Evolutionary conservation across 2,888 invertebrate genomes (phyloP), one percentile per base, ranked within the genome.

Genomic region (Rambutsinella grinnellia): DNA sequence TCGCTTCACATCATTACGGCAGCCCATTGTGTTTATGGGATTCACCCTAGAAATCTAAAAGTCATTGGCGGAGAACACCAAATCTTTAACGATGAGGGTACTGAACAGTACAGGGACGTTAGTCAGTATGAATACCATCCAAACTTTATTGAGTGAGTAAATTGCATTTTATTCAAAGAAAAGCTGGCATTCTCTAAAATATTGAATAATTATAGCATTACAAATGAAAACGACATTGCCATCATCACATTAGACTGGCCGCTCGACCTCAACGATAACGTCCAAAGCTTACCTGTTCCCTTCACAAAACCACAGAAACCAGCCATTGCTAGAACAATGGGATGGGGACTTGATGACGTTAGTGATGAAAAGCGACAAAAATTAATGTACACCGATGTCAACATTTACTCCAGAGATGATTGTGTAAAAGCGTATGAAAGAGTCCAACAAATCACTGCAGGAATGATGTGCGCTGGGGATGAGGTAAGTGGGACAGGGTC

Each of bases 1-100:
- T 24, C 17, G 1, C 26, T 5, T 17, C 71, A 77, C 23, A 62
- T 77, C 1, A 65, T 85, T 23, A 85, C 85, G 1, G 85, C 85
- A 3, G 85, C 84, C 5, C 85, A 86, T 72, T 86, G 86, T 58
- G 83, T 85, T 15, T 60, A 75, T 49, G 83, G 83, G 3, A 53
- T 82, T 10, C 70, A 76, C 3, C 62, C 81, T 10, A 65, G 74
- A 3, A 26, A 71, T 17, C 74, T 86, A 13, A 81, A 82, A 26
- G 80, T 86, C 10, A 85, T 86, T 2, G 86, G 85, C 57, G 86
- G 86, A 2, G 86, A 85, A 51, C 84, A 85, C 69, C 81, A 85
- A 60, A 80, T 86, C 13, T 85, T 83, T 69, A 70, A 63, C 17
- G 76, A 80, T 6, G 85, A 85, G 77, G 85, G 86, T 83, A 54